Conservation (phyloP, 2,113 vertebrate genomes). For the Euleptes europaea region DNA sequence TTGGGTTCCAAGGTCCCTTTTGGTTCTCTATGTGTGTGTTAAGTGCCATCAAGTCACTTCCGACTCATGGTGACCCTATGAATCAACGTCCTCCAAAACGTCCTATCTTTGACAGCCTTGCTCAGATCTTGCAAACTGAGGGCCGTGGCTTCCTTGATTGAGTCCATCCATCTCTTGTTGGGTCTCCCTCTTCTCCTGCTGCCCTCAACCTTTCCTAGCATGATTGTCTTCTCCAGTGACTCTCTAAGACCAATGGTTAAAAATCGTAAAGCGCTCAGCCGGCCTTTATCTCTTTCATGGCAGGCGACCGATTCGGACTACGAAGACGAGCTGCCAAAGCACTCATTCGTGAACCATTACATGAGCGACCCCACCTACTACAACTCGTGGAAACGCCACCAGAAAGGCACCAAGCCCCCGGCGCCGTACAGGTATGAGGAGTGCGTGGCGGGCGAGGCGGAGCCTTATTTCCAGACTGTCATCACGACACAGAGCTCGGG, state of each 20-base stretch:
- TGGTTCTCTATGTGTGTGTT: too few species aligned
- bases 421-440: slow-evolving; percentile 86
- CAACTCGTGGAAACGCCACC: slow-evolving; percentile 94
- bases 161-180: too few species aligned
- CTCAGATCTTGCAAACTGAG: too few species aligned
- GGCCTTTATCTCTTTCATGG: accelerated
- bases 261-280: not conserved
- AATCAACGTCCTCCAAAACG: too few species aligned
- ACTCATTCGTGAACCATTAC: slow-evolving; percentile 98
- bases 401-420: slow-evolving; percentile 81
- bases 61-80: too few species aligned
- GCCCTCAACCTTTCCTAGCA: too few species aligned
- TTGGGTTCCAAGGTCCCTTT: not conserved
- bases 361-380: slow-evolving; percentile 97
- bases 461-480: slow-evolving; percentile 90
- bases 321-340: slow-evolving; percentile 89
- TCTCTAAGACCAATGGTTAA: not conserved
- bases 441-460: slow-evolving; percentile 78
- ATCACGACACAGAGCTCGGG: slow-evolving; percentile 94
- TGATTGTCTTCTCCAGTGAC: too few species aligned
- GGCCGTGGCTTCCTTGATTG: too few species aligned
- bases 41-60: too few species aligned
- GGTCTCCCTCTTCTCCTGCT: too few species aligned
- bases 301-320: slow-evolving; percentile 92
- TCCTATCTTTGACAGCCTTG: too few species aligned